These are phyloP conservation scores for Lordiphosa andalusiaca DNA, from an alignment of 2,888 invertebrate species.

Conservation along the genomic window DNA sequence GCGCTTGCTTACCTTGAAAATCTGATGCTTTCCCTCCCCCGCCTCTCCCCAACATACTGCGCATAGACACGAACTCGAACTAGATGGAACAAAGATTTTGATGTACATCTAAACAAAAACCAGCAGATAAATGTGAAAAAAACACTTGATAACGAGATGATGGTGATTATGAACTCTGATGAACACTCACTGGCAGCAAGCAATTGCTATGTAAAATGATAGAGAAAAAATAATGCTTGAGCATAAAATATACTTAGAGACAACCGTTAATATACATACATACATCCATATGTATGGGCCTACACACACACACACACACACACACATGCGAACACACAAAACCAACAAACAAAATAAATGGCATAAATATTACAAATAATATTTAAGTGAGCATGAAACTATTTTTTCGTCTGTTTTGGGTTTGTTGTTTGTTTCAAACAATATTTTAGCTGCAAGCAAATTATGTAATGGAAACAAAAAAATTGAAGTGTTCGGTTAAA, in stretches of 20 bases:
- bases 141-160: slow-evolving; percentile 28
- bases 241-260: slow-evolving; percentile 29
- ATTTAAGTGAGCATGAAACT: slow-evolving; percentile 43
- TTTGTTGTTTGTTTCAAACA: slow-evolving; percentile 64
- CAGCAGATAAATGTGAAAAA: slow-evolving; percentile 27
- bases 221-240: slow-evolving; percentile 28
- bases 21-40: slow-evolving; percentile 58
- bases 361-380: slow-evolving; percentile 46
- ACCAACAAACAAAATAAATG: slow-evolving; percentile 20
- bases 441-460: slow-evolving; percentile 75
- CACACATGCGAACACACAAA: slow-evolving; percentile 19
- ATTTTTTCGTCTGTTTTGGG: slow-evolving; percentile 51
- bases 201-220: slow-evolving; percentile 63
- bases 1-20: slow-evolving; percentile 52
- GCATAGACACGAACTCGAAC: slow-evolving; percentile 59
- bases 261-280: slow-evolving; percentile 30
- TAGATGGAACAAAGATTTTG: slow-evolving; percentile 42
- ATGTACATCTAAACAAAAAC: not conserved
- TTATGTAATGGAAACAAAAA: slow-evolving; percentile 52
- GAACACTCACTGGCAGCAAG: slow-evolving; percentile 3
- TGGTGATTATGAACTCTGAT: not conserved
- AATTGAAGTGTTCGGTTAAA: slow-evolving; percentile 50
- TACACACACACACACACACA: slow-evolving; percentile 20
- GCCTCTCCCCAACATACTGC: slow-evolving; percentile 41
- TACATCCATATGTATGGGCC: slow-evolving; percentile 24